Evolutionary conservation across 2,797 vertebrate genomes (phyloP).

Genomic region (Enteromius thamalakanensis): DNA sequence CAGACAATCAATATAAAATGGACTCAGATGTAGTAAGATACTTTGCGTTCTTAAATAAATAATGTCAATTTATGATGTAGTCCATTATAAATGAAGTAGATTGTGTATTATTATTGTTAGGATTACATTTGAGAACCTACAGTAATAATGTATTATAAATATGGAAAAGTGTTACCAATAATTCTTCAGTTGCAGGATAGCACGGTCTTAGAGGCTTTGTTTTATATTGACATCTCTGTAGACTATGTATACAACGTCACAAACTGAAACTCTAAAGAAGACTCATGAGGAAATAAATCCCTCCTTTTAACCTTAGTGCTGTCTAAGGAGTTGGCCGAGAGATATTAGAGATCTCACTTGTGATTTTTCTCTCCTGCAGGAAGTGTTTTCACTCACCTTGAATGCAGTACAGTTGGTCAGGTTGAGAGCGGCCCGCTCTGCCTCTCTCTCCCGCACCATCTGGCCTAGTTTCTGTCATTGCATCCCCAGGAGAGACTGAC

Average conservation of each 20-base stretch:
- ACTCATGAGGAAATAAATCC: not conserved
- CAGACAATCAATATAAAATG: too few species aligned
- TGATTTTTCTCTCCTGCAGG: not conserved
- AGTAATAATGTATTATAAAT: not conserved
- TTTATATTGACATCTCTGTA: not conserved
- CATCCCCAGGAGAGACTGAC: constrained; percentile 71
- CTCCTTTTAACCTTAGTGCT: not conserved
- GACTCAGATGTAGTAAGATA: too few species aligned
- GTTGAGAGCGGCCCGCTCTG: constrained; percentile 57
- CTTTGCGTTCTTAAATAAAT: too few species aligned
- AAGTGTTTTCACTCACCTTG: constrained; percentile 43
- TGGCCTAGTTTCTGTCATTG: constrained; percentile 81
- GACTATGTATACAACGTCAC: not conserved
- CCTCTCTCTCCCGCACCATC: constrained; percentile 73
- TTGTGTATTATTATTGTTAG: not conserved
- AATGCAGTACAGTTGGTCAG: constrained; percentile 23
- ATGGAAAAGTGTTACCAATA: not conserved
- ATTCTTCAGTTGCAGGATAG: not conserved
- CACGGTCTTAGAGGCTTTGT: not conserved
- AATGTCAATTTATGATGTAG: not conserved
- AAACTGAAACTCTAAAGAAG: not conserved
- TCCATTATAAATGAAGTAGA: not conserved
- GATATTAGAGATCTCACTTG: not conserved
- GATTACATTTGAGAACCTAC: too few species aligned
- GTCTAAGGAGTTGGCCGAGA: constrained; percentile 2